Percentiles rank a stretch among this genome's conserved stretches.
Conservation (phyloP, 2,888 invertebrate species). For the Leptothorax acervorum region DNA sequence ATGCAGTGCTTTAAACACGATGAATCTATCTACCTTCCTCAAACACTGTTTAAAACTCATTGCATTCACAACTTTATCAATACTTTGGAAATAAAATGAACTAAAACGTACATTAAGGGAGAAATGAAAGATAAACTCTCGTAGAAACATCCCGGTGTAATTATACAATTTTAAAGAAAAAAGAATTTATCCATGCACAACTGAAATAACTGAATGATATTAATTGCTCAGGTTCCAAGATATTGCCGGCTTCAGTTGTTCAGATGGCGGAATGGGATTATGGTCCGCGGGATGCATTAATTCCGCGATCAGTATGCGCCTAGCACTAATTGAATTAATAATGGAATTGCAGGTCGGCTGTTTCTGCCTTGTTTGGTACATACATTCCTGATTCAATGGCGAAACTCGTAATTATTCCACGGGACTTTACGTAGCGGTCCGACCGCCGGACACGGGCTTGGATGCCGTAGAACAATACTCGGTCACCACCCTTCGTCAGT, state of each 20-base stretch:
- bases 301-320: slow-evolving; percentile 52
- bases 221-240: slow-evolving; percentile 24
- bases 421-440: slow-evolving; percentile 56
- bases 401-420: slow-evolving; percentile 69
- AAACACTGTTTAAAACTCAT: background rate
- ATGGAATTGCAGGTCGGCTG: slow-evolving; percentile 62
- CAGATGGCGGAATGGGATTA: slow-evolving; percentile 42
- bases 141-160: background rate
- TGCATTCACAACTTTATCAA: slow-evolving; percentile 33
- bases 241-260: slow-evolving; percentile 18
- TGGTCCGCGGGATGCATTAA: slow-evolving; percentile 41
- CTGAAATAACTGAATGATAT: background rate
- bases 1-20: slow-evolving; percentile 48
- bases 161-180: background rate
- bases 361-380: slow-evolving; percentile 67
- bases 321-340: slow-evolving; percentile 66
- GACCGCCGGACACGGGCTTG: slow-evolving; percentile 16
- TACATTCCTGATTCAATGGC: slow-evolving; percentile 65
- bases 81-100: slow-evolving; percentile 26
- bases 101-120: background rate
- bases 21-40: slow-evolving; percentile 17
- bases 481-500: slow-evolving; percentile 33
- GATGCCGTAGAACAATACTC: slow-evolving; percentile 52
- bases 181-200: background rate
- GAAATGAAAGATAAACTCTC: background rate